A percentile compares a stretch with the other conserved stretches of the same genome.
These are phyloP conservation scores for Orientallactaga bullata DNA, from an alignment of 2,113 vertebrate species.

Conservation along the genomic window DNA sequence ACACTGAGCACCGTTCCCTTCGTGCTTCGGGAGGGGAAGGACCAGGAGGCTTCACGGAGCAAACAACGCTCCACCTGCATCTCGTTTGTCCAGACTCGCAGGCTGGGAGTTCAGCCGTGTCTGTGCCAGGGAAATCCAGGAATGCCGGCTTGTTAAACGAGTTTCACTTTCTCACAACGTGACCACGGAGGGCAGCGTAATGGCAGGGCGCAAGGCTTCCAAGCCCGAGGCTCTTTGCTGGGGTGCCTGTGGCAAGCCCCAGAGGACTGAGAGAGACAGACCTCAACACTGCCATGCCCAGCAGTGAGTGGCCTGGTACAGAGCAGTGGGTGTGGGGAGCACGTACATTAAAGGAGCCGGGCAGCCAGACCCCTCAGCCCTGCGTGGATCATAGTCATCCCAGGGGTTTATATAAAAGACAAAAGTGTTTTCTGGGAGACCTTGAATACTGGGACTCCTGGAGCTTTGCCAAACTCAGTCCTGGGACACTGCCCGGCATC, in stretches of 20 bases:
- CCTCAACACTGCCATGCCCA: rapidly evolving
- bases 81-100: not conserved
- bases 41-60: not conserved
- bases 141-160: not conserved
- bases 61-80: rapidly evolving
- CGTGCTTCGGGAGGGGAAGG: not conserved
- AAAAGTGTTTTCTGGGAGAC: rapidly evolving
- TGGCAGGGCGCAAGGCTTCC: not conserved
- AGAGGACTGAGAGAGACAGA: not conserved
- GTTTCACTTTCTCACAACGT: constrained; percentile 21
- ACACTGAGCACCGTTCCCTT: rapidly evolving
- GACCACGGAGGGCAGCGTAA: not conserved
- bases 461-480: constrained; percentile 11
- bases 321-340: not conserved
- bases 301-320: not conserved
- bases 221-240: not conserved
- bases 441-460: not conserved
- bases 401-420: not conserved
- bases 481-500: constrained; percentile 24
- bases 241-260: not conserved
- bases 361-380: not conserved
- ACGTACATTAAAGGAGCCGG: rapidly evolving
- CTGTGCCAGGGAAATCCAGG: not conserved
- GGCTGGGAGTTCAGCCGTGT: not conserved
- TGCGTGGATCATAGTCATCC: not conserved